Evolutionary conservation across 2,888 invertebrate species (phyloP).

Genomic region (Geotrupes spiniger): DNA sequence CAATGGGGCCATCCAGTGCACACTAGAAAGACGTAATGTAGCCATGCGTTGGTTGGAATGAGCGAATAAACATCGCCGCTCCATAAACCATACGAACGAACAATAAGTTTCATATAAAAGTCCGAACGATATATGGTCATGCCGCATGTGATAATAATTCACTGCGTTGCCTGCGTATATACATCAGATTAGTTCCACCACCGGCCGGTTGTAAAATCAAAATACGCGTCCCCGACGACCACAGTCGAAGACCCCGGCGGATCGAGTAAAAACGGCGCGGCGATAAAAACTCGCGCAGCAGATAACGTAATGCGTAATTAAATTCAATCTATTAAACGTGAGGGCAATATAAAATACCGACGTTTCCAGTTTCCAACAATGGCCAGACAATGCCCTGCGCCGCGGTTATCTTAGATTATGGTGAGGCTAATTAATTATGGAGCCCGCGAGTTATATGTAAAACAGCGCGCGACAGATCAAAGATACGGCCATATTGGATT

Average conservation of each 20-base stretch:
- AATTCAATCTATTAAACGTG: neutral
- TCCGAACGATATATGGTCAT: slow-evolving; percentile 25
- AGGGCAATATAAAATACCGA: neutral
- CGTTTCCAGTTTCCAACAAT: slow-evolving; percentile 2
- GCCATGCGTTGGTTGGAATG: slow-evolving; percentile 33
- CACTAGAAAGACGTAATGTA: slow-evolving; percentile 27
- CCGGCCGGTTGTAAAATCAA: slow-evolving; percentile 2
- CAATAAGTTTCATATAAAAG: slow-evolving; percentile 32
- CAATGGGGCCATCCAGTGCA: slow-evolving; percentile 20
- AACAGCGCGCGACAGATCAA: slow-evolving; percentile 43
- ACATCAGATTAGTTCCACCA: slow-evolving; percentile 9
- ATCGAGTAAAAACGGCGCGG: no score
- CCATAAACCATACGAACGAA: slow-evolving; percentile 30
- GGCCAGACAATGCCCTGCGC: neutral
- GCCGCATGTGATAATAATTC: slow-evolving; percentile 7
- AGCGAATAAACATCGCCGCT: slow-evolving; percentile 31
- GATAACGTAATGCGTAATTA: neutral
- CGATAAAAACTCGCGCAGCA: neutral
- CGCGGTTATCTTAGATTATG: neutral
- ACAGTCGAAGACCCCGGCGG: no score
- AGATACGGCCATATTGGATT: slow-evolving; percentile 44
- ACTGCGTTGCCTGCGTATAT: neutral
- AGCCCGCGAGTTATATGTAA: slow-evolving; percentile 41
- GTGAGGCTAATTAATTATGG: slow-evolving; percentile 39
- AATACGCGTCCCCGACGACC: neutral